Conservation (phyloP, 2,888 invertebrate species). For the Drosophila lutescens region DNA sequence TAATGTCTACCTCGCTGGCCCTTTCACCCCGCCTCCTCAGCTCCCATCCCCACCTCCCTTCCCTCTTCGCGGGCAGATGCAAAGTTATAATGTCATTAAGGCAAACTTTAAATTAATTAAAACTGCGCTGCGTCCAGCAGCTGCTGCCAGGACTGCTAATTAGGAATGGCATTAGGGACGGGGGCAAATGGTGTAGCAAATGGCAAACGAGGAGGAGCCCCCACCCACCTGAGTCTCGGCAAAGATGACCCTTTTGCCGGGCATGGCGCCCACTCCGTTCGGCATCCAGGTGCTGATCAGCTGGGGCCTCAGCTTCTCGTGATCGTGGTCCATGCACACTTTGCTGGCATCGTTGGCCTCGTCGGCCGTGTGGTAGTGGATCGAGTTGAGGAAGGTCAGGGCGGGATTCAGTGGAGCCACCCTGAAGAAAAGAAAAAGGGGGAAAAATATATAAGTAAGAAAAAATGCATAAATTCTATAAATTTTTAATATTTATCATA, state of each 20-base stretch:
- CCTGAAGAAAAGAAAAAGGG: constrained; percentile 53
- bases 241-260: constrained; percentile 92
- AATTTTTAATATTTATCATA: no score
- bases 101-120: constrained; percentile 83
- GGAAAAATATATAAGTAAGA: not conserved
- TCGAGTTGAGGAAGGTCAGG: constrained; percentile 84
- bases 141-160: constrained; percentile 72
- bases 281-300: constrained; percentile 96
- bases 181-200: not conserved
- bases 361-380: constrained; percentile 84
- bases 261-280: constrained; percentile 93
- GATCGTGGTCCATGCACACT: constrained; percentile 94
- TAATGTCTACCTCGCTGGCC: constrained; percentile 47
- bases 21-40: constrained; percentile 9
- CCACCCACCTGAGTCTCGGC: constrained; percentile 93
- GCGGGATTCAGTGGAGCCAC: constrained; percentile 84
- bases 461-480: no score
- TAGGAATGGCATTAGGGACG: constrained; percentile 65
- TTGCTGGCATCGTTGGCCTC: constrained; percentile 85
- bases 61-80: constrained; percentile 45
- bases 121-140: constrained; percentile 71
- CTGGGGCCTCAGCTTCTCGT: constrained; percentile 92
- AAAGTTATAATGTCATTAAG: constrained; percentile 81
- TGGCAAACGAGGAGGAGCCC: not conserved
- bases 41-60: constrained; percentile 9